Evolutionary conservation across 2,113 vertebrate genomes (phyloP).

Genomic region (Pterocles orientalis): DNA sequence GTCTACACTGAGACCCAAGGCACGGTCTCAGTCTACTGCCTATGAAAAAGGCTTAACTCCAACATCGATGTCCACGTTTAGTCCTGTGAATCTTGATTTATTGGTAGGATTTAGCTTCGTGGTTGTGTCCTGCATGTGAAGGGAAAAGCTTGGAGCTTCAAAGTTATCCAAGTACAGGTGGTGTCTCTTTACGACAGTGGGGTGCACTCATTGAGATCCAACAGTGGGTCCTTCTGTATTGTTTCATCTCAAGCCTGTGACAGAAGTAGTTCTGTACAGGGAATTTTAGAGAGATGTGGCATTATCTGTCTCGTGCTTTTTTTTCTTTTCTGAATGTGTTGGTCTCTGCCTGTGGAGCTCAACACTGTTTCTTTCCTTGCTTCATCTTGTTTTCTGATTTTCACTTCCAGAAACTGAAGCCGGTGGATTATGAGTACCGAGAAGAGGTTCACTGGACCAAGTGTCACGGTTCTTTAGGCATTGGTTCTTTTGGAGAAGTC

Average conservation of each 20-base stretch:
- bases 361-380: not conserved
- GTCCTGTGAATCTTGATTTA: rapidly evolving
- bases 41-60: not conserved
- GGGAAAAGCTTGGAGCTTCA: not conserved
- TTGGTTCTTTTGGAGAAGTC: conserved; percentile 92
- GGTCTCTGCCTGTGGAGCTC: not conserved
- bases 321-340: not conserved
- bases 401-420: conserved; percentile 83
- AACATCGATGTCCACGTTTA: not conserved
- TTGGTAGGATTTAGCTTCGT: not conserved
- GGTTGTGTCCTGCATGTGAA: not conserved
- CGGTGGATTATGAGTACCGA: conserved; percentile 89
- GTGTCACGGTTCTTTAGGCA: conserved; percentile 79
- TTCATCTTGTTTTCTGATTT: not conserved
- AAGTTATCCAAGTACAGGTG: not conserved
- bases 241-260: not conserved
- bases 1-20: not conserved
- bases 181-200: not conserved
- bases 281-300: not conserved
- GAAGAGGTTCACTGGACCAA: conserved; percentile 87
- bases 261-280: not conserved
- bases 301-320: not conserved
- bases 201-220: not conserved
- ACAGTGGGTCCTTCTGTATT: rapidly evolving
- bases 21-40: not conserved